Percentiles rank a stretch among this genome's conserved stretches.
These are phyloP conservation scores for Machimus rusticus DNA, from an alignment of 2,888 invertebrate species.

Conservation along the genomic window DNA sequence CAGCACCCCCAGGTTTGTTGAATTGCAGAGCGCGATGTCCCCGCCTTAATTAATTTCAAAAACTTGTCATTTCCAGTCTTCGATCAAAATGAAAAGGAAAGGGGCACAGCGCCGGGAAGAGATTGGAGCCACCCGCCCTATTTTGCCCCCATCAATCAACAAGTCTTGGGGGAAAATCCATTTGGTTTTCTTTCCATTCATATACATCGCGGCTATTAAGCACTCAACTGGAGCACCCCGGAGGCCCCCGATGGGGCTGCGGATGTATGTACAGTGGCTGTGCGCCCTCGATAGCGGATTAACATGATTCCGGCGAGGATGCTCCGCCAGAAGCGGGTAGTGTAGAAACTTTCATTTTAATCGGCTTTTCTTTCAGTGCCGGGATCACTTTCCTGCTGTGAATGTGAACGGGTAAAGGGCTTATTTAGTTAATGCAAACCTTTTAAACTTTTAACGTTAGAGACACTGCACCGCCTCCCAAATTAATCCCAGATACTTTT, in stretches of 20 bases:
- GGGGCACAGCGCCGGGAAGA: neutral
- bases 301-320: neutral
- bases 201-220: neutral
- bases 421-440: constrained; percentile 9
- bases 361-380: neutral
- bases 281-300: neutral
- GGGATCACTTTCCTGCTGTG: neutral
- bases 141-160: neutral
- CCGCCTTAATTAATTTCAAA: neutral
- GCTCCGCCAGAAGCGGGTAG: neutral
- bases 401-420: neutral
- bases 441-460: neutral
- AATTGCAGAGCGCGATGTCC: neutral
- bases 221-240: neutral
- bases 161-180: neutral
- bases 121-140: neutral
- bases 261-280: neutral
- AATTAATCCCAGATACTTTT: neutral
- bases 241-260: neutral
- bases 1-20: neutral
- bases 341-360: neutral
- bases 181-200: neutral
- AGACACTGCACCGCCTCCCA: neutral
- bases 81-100: neutral
- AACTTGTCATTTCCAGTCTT: neutral